Evolutionary conservation across 2,113 vertebrate genomes (phyloP).

Genomic region (Pseudopodoces humilis): DNA sequence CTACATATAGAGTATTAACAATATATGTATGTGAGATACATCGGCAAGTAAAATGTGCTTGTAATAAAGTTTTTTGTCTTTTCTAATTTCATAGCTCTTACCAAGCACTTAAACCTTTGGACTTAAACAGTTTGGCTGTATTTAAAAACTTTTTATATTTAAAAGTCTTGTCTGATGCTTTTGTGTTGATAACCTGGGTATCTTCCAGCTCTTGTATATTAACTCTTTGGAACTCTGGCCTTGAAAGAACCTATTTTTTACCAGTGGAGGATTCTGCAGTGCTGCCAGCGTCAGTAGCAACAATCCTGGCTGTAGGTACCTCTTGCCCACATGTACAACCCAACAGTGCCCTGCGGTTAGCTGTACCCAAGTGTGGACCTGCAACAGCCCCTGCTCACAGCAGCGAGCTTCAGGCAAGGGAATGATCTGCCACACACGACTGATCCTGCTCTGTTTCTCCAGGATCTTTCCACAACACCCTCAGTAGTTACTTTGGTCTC

Average conservation of each 20-base stretch:
- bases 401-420: accelerated
- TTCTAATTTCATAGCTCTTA: background rate
- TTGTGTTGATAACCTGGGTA: background rate
- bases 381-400: background rate
- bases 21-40: background rate
- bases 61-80: background rate
- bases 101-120: background rate
- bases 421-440: background rate
- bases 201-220: background rate
- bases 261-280: background rate
- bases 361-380: accelerated
- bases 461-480: background rate
- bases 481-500: background rate
- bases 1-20: background rate
- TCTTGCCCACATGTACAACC: background rate
- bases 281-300: background rate
- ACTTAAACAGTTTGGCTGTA: background rate
- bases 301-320: background rate
- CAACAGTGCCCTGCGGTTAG: background rate
- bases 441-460: background rate
- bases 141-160: background rate
- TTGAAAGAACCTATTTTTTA: background rate
- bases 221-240: background rate
- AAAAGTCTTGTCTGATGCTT: background rate
- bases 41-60: background rate